Conservation (phyloP, 1,140 invertebrate species). For the Sitophilus oryzae region DNA sequence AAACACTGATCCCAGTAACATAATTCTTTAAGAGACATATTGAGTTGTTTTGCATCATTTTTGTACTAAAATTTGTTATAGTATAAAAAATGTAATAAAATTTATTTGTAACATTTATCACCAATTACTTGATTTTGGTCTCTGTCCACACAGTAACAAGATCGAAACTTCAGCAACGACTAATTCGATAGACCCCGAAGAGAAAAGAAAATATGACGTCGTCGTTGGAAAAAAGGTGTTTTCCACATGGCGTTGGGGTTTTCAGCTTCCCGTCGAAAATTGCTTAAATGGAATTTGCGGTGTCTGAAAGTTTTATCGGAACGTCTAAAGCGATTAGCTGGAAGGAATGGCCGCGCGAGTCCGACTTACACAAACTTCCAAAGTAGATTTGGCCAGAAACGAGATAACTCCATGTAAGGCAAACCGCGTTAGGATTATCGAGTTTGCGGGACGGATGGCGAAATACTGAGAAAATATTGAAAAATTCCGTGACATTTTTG, state of each 20-base stretch:
- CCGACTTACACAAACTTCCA: slow-evolving; percentile 35
- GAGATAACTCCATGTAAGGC: slow-evolving; percentile 39
- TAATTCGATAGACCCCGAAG: too few species aligned
- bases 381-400: slow-evolving; percentile 37
- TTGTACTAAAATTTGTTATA: too few species aligned
- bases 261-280: slow-evolving; percentile 1
- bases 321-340: slow-evolving; percentile 28
- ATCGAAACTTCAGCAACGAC: too few species aligned
- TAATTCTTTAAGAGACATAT: too few species aligned
- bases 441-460: slow-evolving; percentile 18
- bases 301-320: slow-evolving; percentile 25
- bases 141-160: too few species aligned
- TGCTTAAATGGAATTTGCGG: slow-evolving; percentile 19
- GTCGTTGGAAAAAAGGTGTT: slow-evolving; percentile 5
- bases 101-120: too few species aligned
- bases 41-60: too few species aligned
- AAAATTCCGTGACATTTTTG: slow-evolving; percentile 4
- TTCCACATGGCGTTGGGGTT: background rate
- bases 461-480: slow-evolving; percentile 17
- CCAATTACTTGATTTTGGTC: too few species aligned
- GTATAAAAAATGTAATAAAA: too few species aligned
- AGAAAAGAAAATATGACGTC: background rate
- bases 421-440: slow-evolving; percentile 37
- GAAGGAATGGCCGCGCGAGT: slow-evolving; percentile 31
- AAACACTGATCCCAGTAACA: too few species aligned